These are phyloP conservation scores for Crambe crambe DNA, from an alignment of 37 sponge, comb jelly and placozoan genomes.

Conservation along the genomic window DNA sequence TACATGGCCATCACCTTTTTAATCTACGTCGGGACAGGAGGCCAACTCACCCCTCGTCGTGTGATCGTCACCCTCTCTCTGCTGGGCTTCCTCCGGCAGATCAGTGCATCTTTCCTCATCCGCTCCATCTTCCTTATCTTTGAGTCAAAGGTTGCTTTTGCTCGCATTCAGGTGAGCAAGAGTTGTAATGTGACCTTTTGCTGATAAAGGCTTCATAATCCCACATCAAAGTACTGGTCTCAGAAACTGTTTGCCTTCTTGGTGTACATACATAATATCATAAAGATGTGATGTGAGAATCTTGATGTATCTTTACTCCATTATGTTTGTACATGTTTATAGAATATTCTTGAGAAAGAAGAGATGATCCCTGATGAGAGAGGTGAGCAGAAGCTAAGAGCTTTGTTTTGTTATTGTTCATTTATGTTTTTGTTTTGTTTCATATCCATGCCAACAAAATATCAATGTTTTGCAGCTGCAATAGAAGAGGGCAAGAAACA, in stretches of 20 bases:
- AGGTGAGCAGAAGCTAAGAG: neutral
- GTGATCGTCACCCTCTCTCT: slow-evolving; percentile 43
- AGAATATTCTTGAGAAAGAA: neutral
- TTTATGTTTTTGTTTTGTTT: no score
- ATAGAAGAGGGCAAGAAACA: no score
- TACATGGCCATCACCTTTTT: slow-evolving; percentile 18
- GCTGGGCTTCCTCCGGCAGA: slow-evolving; percentile 20
- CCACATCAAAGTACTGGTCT: no score
- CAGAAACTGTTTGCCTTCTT: no score
- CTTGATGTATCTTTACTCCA: no score
- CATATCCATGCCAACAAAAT: no score
- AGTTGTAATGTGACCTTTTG: no score
- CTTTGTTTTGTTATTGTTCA: neutral
- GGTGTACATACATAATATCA: no score
- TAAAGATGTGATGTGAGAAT: no score
- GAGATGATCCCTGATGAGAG: neutral
- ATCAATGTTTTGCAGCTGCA: no score
- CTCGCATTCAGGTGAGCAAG: slow-evolving; percentile 40
- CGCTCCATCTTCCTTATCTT: slow-evolving; percentile 1
- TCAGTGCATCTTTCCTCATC: slow-evolving; percentile 12
- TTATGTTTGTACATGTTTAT: no score
- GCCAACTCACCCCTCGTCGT: slow-evolving; percentile 18
- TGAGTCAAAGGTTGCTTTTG: slow-evolving; percentile 37
- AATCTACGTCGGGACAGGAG: slow-evolving; percentile 7
- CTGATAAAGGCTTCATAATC: no score